Evolutionary conservation across 2,113 vertebrate species (phyloP), one percentile per base, ranked within the genome.

Genomic region (Struthidea cinerea): DNA sequence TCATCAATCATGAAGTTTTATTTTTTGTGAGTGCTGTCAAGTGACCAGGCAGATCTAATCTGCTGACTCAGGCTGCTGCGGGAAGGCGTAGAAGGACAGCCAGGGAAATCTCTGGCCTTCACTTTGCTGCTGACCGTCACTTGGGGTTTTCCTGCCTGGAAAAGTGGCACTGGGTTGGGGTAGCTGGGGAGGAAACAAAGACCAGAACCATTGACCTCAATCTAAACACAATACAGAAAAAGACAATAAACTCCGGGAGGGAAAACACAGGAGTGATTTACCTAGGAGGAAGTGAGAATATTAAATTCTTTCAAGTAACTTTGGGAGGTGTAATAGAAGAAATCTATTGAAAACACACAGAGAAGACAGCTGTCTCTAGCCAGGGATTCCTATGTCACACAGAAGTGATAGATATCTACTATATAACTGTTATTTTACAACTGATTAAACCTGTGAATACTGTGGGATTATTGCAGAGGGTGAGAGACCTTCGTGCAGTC

Each of bases 251-350:
- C 41, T 94, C 41, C 49, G 42, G 17, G 49, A 96, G 47, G 49
- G 71, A 93, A 90, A 96, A 78, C 60, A 89, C 41, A 53, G 41
- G n/a, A 80, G 71, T 70, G 60, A 90, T 94, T 95, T 96, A 94
- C 90, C 93, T 90, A 78, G 79, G 65, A 95, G 94, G 90, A 95
- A 92, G 88, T 74, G 68, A 95, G 73, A 93, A 90, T 92, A 93
- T 95, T 86, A 95, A 96, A 96, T 96, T 93, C 71, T 93, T 93
- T 93, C 85, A 96, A 90, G 90, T 90, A 95, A 86, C 85, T 92
- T 94, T 85, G 89, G 92, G 76, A 96, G 90, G 41, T 93, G 39
- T 76, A 87, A 89, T 75, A 90, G 87, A 93, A 82, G 76, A 93
- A 84, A 82, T 73, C 80, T 87, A n/a, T 75, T 91, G 61, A 84